Evolutionary conservation across 2,888 invertebrate species (phyloP).

Genomic region (Lycocerus yunnanus): DNA sequence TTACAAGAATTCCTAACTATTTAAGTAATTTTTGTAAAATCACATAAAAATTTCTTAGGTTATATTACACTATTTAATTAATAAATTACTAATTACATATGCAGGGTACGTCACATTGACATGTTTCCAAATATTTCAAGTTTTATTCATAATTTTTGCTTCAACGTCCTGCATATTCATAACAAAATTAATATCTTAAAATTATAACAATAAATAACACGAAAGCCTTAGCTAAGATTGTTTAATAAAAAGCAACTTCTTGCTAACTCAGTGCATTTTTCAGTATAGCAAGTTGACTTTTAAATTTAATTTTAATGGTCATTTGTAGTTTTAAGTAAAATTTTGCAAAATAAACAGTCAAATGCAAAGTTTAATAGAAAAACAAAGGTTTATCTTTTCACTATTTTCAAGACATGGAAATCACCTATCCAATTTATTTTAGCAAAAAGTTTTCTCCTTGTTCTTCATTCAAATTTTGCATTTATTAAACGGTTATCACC

Average conservation of each 20-base stretch:
- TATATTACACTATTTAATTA: slow-evolving; percentile 24
- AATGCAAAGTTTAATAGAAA: background rate
- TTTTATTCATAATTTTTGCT: background rate
- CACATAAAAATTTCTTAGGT: slow-evolving; percentile 18
- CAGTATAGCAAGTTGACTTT: background rate
- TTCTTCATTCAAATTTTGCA: background rate
- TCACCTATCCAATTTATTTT: too few relatives aligned
- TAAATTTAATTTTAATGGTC: background rate
- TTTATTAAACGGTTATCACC: background rate
- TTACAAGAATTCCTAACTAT: slow-evolving; percentile 1
- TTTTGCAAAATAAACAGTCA: background rate
- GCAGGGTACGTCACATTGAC: slow-evolving; percentile 5
- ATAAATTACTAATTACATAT: slow-evolving; percentile 23
- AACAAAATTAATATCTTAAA: slow-evolving; percentile 1
- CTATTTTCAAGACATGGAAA: too few relatives aligned
- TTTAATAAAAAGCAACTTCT: background rate
- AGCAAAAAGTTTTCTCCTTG: background rate
- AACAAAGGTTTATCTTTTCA: too few relatives aligned
- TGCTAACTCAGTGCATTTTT: background rate
- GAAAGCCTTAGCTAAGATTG: slow-evolving; percentile 1
- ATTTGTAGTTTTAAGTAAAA: background rate
- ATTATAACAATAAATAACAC: slow-evolving; percentile 5
- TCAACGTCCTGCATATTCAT: background rate
- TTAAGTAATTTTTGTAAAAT: slow-evolving; percentile 11
- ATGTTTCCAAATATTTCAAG: background rate